Evolutionary conservation across 2,888 invertebrate species (phyloP), one percentile per base, ranked within the genome.

Genomic region (Creontiades dilutus): DNA sequence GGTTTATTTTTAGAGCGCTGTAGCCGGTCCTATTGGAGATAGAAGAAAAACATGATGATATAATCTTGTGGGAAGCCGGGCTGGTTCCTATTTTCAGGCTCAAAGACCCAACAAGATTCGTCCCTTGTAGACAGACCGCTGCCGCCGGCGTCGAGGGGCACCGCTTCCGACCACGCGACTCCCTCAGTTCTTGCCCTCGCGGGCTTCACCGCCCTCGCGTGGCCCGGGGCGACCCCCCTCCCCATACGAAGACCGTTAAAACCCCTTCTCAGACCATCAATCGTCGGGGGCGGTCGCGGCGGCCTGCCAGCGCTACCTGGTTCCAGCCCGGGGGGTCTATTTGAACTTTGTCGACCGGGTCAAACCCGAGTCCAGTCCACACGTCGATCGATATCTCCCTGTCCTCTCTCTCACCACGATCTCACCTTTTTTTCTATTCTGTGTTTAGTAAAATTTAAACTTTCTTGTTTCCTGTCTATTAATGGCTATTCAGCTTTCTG

Each of bases 331-430:
- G 61, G 85, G 68, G 86, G 61, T 86, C 61, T 37, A 86, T 86
- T 86, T 86, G 86, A 86, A 86, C 86, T 86, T 86, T 86, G 61
- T 61, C 86, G 27, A 81, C 86, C 68, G 68, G 86, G 86, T 86
- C 86, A 86, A 86, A 5, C 86, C 68, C 86, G 61, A 57, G 46
- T 68, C 84, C 84, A 27, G 37, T 61, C 61, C 86, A 47, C 46
- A 5, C 46, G 47, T 12, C 23, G 80, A 81, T 81, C 80, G 80
- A 81, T 81, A 7, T n/a, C 57, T n/a, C 57, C 57, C 57, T n/a
- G 52, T 2, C 57, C 2, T 5, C 37, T 37, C 37, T 37, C 37
- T 37, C 37, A 37, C 7, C 37, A 7, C 37, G 37, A 37, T 37
- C 37, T 37, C 37, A 37, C 37, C 37, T 7, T 37, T 37, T 37